Evolutionary conservation across 2,888 invertebrate genomes (phyloP).

Genomic region (Nycteola revayana): DNA sequence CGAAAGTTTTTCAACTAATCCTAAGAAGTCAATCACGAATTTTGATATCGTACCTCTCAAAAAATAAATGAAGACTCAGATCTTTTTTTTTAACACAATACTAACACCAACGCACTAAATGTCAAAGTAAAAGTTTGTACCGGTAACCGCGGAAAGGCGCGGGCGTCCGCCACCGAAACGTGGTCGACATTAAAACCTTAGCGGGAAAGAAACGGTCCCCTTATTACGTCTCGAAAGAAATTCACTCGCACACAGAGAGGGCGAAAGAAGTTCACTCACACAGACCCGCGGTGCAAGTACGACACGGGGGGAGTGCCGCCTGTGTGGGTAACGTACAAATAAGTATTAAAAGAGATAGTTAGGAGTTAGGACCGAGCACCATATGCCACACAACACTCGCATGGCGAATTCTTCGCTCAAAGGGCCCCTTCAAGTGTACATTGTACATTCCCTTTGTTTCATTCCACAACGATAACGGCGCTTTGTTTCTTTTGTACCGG

Average conservation of each 20-base stretch:
- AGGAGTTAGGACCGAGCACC: conserved; percentile 62
- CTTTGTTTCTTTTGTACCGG: conserved; percentile 2
- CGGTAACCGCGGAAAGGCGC: conserved; percentile 73
- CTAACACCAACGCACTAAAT: conserved; percentile 50
- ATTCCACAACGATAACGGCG: conserved; percentile 2
- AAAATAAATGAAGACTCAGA: conserved; percentile 21
- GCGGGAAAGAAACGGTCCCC: conserved; percentile 82
- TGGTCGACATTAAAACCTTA: conserved; percentile 82
- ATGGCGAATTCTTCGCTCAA: conserved; percentile 37
- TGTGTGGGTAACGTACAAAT: conserved; percentile 72
- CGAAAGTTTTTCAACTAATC: too few relatives aligned
- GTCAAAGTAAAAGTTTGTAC: conserved; percentile 57
- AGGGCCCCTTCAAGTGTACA: conserved; percentile 19
- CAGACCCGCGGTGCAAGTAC: conserved; percentile 50
- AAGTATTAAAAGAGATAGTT: conserved; percentile 82
- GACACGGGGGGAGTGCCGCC: conserved; percentile 58
- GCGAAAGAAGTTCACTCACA: conserved; percentile 77
- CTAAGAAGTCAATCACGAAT: too few relatives aligned
- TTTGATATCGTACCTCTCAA: conserved; percentile 9
- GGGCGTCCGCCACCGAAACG: conserved; percentile 80
- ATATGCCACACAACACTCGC: conserved; percentile 46
- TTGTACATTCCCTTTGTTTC: conserved; percentile 14
- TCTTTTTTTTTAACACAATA: conserved; percentile 43
- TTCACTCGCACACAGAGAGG: conserved; percentile 73
- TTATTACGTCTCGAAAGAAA: conserved; percentile 82